A percentile compares a stretch with the other conserved stretches of the same genome.
Evolutionary conservation across 2,797 vertebrate species (phyloP).

Genomic region (Linurgus olivaceus): DNA sequence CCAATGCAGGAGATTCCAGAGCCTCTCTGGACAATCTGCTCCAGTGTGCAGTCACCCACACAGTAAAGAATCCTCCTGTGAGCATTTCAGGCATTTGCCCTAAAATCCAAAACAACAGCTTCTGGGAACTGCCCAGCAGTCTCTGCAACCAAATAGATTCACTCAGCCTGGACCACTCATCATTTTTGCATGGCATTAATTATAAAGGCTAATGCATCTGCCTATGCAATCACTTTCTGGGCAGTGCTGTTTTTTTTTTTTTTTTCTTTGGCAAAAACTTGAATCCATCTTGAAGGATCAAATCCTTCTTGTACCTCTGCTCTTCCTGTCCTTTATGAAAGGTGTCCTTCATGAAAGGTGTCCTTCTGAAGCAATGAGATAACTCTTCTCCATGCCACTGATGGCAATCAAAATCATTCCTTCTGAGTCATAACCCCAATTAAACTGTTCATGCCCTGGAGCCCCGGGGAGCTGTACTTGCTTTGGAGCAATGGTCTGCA

Average conservation of each 20-base stretch:
- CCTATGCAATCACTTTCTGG: neutral
- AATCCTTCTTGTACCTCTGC: neutral
- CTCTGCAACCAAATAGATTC: neutral
- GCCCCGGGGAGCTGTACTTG: fast-evolving
- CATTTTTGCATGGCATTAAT: neutral
- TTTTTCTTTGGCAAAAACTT: neutral
- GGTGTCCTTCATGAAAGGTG: neutral
- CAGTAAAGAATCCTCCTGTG: neutral
- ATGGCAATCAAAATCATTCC: neutral
- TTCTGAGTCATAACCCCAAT: neutral
- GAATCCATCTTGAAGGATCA: neutral
- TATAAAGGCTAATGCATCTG: neutral
- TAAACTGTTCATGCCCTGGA: neutral
- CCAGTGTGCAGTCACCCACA: neutral
- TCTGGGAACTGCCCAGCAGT: neutral
- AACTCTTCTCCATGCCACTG: neutral
- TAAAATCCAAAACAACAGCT: neutral
- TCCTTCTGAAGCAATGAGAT: neutral
- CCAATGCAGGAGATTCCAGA: neutral
- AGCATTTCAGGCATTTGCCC: neutral
- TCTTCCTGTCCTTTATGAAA: neutral
- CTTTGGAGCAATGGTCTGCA: neutral
- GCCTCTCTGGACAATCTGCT: neutral
- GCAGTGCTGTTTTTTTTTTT: neutral
- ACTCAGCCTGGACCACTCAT: neutral